Evolutionary conservation across 2,113 vertebrate species (phyloP).

Genomic region (Trichechus manatus): DNA sequence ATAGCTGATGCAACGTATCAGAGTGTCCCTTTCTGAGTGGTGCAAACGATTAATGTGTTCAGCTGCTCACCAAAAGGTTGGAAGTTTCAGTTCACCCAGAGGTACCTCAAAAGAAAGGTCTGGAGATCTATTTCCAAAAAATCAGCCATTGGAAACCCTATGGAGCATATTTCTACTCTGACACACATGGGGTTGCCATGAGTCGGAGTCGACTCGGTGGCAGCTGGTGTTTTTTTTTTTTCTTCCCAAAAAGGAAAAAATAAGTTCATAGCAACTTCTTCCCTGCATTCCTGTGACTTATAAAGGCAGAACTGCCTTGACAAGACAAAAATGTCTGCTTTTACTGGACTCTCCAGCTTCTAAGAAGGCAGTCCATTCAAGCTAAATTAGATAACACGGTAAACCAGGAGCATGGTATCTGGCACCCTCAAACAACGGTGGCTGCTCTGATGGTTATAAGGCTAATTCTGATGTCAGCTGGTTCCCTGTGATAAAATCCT

Average conservation of each 20-base stretch:
- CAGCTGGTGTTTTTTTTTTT: background rate
- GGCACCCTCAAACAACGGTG: background rate
- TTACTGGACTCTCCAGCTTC: background rate
- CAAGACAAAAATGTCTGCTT: background rate
- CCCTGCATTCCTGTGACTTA: background rate
- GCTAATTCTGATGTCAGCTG: background rate
- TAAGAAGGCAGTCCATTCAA: background rate
- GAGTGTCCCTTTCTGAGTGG: background rate
- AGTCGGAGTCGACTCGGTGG: background rate
- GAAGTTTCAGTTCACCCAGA: too few relatives aligned
- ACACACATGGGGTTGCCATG: background rate
- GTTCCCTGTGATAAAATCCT: background rate
- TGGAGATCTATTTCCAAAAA: background rate
- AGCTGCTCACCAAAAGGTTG: too few relatives aligned
- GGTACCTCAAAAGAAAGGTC: background rate
- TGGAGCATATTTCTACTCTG: background rate
- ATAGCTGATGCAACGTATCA: background rate
- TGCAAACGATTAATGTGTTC: too few relatives aligned
- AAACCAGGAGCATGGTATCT: background rate
- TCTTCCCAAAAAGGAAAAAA: constrained; percentile 9
- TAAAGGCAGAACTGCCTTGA: background rate
- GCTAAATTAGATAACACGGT: background rate
- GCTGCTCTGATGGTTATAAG: background rate
- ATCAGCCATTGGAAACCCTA: background rate
- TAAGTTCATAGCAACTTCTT: background rate